Percentiles rank a stretch among this genome's conserved stretches.
Evolutionary conservation across 2,113 vertebrate genomes (phyloP).

Genomic region (Ammodytes dubius): DNA sequence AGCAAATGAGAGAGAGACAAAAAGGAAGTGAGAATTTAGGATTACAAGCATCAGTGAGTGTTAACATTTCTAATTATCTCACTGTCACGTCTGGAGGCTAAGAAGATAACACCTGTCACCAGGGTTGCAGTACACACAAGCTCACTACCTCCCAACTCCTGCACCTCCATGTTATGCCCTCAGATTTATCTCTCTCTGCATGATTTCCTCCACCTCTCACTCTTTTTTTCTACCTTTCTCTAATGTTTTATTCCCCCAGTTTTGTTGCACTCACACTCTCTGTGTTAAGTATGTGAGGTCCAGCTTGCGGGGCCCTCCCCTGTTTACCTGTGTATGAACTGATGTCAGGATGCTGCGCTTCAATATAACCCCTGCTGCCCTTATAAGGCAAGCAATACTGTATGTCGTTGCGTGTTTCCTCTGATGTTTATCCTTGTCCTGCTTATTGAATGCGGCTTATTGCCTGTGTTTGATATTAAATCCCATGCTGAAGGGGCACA

Average conservation of each 20-base stretch:
- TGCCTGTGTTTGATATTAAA: constrained; percentile 73
- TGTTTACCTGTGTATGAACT: constrained; percentile 50
- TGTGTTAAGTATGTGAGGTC: constrained; percentile 38
- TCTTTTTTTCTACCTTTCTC: constrained; percentile 31
- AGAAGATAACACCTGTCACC: constrained; percentile 79
- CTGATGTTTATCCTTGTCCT: constrained; percentile 73
- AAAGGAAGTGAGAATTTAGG: constrained; percentile 61
- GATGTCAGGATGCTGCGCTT: constrained; percentile 48
- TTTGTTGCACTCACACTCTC: constrained; percentile 51
- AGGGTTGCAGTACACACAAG: constrained; percentile 39
- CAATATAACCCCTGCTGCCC: constrained; percentile 32
- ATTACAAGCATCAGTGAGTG: constrained; percentile 69
- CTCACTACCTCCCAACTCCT: constrained; percentile 37
- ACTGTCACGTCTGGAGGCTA: constrained; percentile 75
- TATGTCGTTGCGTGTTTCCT: constrained; percentile 35
- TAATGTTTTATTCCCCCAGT: constrained; percentile 23
- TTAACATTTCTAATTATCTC: constrained; percentile 79
- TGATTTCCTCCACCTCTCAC: constrained; percentile 47
- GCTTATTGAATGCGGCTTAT: constrained; percentile 68
- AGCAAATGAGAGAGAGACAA: constrained; percentile 39
- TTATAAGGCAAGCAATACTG: constrained; percentile 21
- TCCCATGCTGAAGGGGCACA: constrained; percentile 61
- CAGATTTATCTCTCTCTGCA: constrained; percentile 60
- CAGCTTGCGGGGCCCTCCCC: constrained; percentile 36
- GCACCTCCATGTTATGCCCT: constrained; percentile 39